Conservation (phyloP, 2,888 invertebrate genomes). For the Sialis lutaria region DNA sequence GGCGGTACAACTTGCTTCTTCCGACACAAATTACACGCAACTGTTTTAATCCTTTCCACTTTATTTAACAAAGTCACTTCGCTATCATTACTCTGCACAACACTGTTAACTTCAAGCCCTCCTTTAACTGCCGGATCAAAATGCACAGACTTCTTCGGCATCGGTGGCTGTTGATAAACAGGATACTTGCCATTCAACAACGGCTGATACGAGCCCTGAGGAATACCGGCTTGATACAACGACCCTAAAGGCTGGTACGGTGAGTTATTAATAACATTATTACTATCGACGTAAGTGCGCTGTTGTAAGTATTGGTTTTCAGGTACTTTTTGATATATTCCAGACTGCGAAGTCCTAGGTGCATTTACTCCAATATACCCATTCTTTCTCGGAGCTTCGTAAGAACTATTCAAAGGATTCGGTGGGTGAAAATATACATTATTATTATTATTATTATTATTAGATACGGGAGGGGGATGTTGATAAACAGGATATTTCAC, state of each 20-base stretch:
- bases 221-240: not conserved
- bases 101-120: slow-evolving; percentile 33
- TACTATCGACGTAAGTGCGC: slow-evolving; percentile 6
- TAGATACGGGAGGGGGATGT: slow-evolving; percentile 17
- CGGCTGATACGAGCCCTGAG: slow-evolving; percentile 1
- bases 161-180: slow-evolving; percentile 46
- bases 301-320: slow-evolving; percentile 6
- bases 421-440: slow-evolving; percentile 10
- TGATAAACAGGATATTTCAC: slow-evolving; percentile 13
- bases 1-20: slow-evolving; percentile 67
- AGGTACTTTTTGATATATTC: not conserved
- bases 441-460: slow-evolving; percentile 5
- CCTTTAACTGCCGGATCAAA: slow-evolving; percentile 59
- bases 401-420: slow-evolving; percentile 3
- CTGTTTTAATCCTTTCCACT: slow-evolving; percentile 30
- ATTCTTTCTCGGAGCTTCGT: slow-evolving; percentile 12
- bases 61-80: slow-evolving; percentile 22
- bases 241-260: slow-evolving; percentile 13
- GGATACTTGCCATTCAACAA: slow-evolving; percentile 14
- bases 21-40: slow-evolving; percentile 71
- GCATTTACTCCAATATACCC: slow-evolving; percentile 7
- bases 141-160: slow-evolving; percentile 48
- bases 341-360: slow-evolving; percentile 5
- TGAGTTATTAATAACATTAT: slow-evolving; percentile 6
- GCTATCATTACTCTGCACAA: slow-evolving; percentile 21